Evolutionary conservation across 2,888 invertebrate species (phyloP), one percentile per base, ranked within the genome.

Genomic region (Zygaena filipendulae): DNA sequence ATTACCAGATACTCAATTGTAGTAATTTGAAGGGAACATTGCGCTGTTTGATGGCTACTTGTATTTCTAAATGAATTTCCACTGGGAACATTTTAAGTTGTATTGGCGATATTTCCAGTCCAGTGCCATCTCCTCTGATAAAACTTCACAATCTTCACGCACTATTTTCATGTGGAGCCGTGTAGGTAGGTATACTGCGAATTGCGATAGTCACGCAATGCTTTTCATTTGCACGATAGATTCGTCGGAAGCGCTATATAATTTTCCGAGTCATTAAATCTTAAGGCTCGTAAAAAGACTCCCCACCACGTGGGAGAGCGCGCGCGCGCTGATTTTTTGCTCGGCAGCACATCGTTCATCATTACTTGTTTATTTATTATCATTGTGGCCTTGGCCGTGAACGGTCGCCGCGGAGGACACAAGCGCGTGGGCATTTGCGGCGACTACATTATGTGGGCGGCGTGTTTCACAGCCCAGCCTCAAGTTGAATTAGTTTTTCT

Each of bases 351-450:
- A 57, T 67, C 66, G 61, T 66, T 61, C 61, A 58, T 72, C 69
- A 71, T 68, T 59, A 62, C 63, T 49, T 60, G 60, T 68, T 70
- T 66, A 16, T 16, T 16, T 47, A 74, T 74, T 72, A 66, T 70
- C 58, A 58, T 48, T 52, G 58, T 67, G 77, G 66, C 77, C 77
- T 79, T 79, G 77, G 66, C 77, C 72, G 70, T 77, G 79, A 75
- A 72, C 74, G 72, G 61, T 60, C 71, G 68, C 47, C 54, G 54
- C 47, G 49, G 52, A 55, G 59, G 63, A 62, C 60, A 57, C 49
- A 16, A 45, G 48, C 51, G 59, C 59, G 61, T 60, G 59, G 55
- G 58, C 61, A 51, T 56, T 48, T 43, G 49, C 46, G 48, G 50
- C 46, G 49, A 46, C 48, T 51, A 49, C 48, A 43, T 46, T 16